Conservation (phyloP, 2,888 invertebrate genomes). For the Gymnocheta viridis region DNA sequence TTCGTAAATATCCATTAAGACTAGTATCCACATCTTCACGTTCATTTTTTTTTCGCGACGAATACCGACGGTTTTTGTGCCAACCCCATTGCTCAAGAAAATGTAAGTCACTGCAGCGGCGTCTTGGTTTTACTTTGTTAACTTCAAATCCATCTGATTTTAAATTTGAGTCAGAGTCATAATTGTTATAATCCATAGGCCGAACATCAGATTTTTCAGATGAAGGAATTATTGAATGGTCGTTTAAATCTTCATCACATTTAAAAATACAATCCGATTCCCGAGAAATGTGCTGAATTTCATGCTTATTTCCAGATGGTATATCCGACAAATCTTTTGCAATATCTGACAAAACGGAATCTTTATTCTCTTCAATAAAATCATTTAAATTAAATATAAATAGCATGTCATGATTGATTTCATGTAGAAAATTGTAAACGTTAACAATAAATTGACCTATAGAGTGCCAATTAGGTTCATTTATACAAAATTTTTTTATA, state of each 20-base stretch:
- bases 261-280: slow-evolving; percentile 1
- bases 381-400: slow-evolving; percentile 82
- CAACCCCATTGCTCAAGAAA: slow-evolving; percentile 90
- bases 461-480: slow-evolving; percentile 85
- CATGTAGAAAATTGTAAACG: slow-evolving; percentile 86
- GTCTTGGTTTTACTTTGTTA: slow-evolving; percentile 82
- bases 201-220: slow-evolving; percentile 59
- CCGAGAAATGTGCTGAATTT: not conserved
- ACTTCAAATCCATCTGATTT: slow-evolving; percentile 75
- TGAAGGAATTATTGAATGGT: slow-evolving; percentile 1
- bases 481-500: slow-evolving; percentile 35
- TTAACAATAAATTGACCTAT: slow-evolving; percentile 86
- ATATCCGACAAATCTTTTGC: not conserved
- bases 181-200: slow-evolving; percentile 68
- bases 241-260: not conserved
- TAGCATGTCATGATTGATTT: slow-evolving; percentile 77
- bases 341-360: not conserved
- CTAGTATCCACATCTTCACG: slow-evolving; percentile 75
- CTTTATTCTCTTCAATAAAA: slow-evolving; percentile 15
- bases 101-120: slow-evolving; percentile 88
- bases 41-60: slow-evolving; percentile 77
- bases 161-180: slow-evolving; percentile 73
- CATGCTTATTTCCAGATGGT: not conserved
- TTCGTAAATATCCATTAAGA: slow-evolving; percentile 75
- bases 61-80: slow-evolving; percentile 83